Base-by-base conservation (phyloP, 2,888 invertebrate genomes). In the Eilema caniola region DNA sequence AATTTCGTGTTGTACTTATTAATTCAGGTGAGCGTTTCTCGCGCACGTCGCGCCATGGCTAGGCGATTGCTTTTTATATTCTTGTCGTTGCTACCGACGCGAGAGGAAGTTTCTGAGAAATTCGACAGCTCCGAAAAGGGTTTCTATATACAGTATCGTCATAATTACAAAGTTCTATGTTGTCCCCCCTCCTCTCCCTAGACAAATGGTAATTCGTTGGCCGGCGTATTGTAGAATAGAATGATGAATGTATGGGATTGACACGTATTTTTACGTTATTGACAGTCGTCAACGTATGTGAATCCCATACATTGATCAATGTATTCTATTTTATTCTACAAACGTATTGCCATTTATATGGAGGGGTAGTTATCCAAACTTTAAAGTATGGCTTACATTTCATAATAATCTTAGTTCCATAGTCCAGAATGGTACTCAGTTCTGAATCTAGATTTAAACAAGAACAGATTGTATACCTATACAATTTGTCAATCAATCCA, bases 1-100 rank as follows among this genome's bases (percentile, higher is more conserved):
- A 95, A 95, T 95, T 95, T 94, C 93, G 92, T 94, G 95, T 95
- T 95, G 92, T 93, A 94, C 93, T 95, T 95, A 95, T 95, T 95
- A 95, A 95, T 95, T 95, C 94, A 94, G 89, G 88, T 85, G 87
- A 86, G 85, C 90, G 90, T 90, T 92, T 90, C 86, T 87, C 81
- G 87, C 88, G 89, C 89, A 91, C 93, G 90, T 87, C 83, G 84
- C 41, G 74, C 75, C 72, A 86, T 84, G 83, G 83, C 86, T 88
- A 84, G 82, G 81, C 82, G 80, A 83, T 82, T 87, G 89, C 86
- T 93, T 93, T 94, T 93, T 93, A 93, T 92, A 92, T 92, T 90
- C 88, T 79, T 83, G 85, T 84, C 88, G 85, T 85, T 85, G 85
- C 79, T 78, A 83, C 84, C 83, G 81, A 81, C 83, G 79, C 72